These are phyloP conservation scores for Podarcis cretensis DNA, from an alignment of 2,113 vertebrate species.

Conservation along the genomic window DNA sequence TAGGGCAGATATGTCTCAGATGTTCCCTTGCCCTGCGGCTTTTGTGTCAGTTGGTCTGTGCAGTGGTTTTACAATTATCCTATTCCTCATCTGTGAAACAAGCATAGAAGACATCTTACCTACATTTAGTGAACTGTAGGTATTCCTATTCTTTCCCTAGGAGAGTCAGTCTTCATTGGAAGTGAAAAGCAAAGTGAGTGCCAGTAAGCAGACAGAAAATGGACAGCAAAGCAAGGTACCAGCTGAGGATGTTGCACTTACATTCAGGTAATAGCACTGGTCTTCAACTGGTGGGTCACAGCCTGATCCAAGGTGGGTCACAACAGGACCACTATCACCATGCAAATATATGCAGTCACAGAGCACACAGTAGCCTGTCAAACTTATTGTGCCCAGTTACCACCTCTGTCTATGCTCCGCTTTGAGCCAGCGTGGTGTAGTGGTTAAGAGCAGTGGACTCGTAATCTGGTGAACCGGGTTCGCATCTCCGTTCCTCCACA, in stretches of 20 bases:
- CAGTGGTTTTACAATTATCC: slow-evolving; percentile 14
- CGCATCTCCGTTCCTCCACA: too few species aligned
- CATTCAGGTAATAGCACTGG: slow-evolving; percentile 83
- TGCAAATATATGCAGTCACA: too few species aligned
- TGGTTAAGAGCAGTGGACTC: neutral
- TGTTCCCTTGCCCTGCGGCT: slow-evolving; percentile 50
- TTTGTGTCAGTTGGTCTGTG: slow-evolving; percentile 35
- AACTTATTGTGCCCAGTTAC: neutral
- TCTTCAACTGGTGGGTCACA: neutral
- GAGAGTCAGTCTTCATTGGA: slow-evolving; percentile 91
- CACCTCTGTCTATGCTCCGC: neutral
- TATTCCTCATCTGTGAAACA: fast-evolving
- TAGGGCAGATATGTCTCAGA: neutral
- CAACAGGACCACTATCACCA: neutral
- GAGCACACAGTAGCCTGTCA: neutral
- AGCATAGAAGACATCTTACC: neutral
- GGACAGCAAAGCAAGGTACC: slow-evolving; percentile 89
- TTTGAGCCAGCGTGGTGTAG: neutral
- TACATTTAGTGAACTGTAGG: neutral
- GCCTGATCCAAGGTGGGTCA: too few species aligned
- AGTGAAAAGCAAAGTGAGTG: slow-evolving; percentile 87
- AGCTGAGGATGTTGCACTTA: slow-evolving; percentile 87
- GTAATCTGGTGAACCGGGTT: too few species aligned
- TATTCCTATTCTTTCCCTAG: slow-evolving; percentile 66
- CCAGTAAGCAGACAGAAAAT: slow-evolving; percentile 89